phyloP scores from a whole-genome alignment of 2,113 vertebrate genomes.

The Pseudorectes ferrugineus region DNA sequence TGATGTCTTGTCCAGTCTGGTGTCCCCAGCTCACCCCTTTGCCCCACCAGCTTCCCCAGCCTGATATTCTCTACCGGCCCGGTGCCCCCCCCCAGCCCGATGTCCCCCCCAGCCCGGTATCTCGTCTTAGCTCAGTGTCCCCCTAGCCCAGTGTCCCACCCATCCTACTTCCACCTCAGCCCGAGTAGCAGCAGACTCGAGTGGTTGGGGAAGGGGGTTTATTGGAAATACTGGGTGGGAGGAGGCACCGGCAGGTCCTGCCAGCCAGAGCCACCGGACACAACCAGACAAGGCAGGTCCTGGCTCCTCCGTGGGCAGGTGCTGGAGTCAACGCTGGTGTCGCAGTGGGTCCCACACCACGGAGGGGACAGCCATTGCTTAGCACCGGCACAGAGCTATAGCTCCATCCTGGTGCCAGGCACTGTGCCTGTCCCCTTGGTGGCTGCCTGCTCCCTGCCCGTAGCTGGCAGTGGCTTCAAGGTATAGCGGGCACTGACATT shows the following conservation, averaged over 20 bases:
- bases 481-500: constrained; percentile 47
- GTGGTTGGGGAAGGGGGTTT: not conserved
- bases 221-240: not conserved
- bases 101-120: not conserved
- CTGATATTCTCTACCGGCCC: not conserved
- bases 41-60: not conserved
- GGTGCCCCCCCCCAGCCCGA: fast-evolving
- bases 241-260: not conserved
- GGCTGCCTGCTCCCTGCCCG: not conserved
- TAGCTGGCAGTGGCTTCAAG: constrained; percentile 16
- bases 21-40: not conserved
- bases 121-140: not conserved
- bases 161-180: not conserved
- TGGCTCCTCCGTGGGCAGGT: not conserved
- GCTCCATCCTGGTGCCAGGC: fast-evolving
- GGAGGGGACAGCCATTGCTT: not conserved
- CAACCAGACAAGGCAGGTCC: not conserved
- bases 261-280: not conserved
- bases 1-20: not conserved
- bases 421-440: too few species aligned
- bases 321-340: not conserved
- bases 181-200: not conserved
- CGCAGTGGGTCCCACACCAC: not conserved
- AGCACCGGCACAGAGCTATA: not conserved
- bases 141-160: not conserved